phyloP scores from a whole-genome alignment of 35 echinoderm and acorn worm species.

The Ophiothrix spiculata region DNA sequence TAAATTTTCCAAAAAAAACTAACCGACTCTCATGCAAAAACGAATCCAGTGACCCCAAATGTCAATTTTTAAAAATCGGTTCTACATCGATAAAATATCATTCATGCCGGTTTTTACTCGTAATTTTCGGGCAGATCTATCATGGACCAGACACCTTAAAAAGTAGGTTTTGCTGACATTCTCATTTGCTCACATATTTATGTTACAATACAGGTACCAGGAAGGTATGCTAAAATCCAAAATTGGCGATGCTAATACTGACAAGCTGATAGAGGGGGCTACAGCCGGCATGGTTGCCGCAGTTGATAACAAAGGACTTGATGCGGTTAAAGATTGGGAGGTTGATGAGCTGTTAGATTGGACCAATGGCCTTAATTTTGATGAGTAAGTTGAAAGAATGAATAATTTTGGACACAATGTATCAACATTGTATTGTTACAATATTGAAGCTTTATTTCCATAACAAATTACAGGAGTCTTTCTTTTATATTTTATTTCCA shows the following conservation, averaged over 20 bases:
- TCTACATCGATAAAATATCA: no score
- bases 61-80: no score
- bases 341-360: constrained; percentile 93
- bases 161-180: constrained; percentile 52
- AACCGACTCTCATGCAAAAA: no score
- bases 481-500: no score
- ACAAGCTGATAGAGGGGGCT: constrained; percentile 65
- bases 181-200: constrained; percentile 93
- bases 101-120: no score
- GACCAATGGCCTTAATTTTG: constrained; percentile 98
- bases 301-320: constrained; percentile 58
- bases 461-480: no score
- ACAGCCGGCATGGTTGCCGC: constrained; percentile 67
- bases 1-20: no score
- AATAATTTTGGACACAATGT: not conserved
- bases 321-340: constrained; percentile 89
- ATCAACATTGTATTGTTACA: not conserved
- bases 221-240: constrained; percentile 81
- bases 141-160: no score
- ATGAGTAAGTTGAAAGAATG: constrained; percentile 70
- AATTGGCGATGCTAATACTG: constrained; percentile 36
- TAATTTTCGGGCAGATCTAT: no score
- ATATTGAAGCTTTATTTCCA: no score
- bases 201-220: constrained; percentile 86
- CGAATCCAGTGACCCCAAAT: no score